Base-by-base conservation (phyloP, 2,113 vertebrate species). In the Poeciliopsis occidentalis region DNA sequence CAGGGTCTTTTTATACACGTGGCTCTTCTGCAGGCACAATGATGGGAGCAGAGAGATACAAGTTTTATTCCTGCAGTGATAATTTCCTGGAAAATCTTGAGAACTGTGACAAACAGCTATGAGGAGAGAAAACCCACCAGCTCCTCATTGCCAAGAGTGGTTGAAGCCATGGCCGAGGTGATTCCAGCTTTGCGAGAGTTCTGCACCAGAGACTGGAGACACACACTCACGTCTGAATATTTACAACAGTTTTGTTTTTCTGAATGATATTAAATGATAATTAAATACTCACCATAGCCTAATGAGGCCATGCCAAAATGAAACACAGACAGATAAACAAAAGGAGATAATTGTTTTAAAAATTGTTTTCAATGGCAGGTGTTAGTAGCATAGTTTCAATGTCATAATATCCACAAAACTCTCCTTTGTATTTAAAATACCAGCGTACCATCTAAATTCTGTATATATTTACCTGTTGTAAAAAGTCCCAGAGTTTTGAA, bases 1-100 rank as follows among this genome's bases (percentile, higher is more conserved):
- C 86, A 99, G 94, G 79, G 97, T 99, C 95, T 99, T 99, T 93
- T 99, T 98, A 94, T 99, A 99, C 93, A 99, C 98, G 81, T 99
- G 98, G 82, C 96, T 97, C 94, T 99, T 99, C 98, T 99, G 88
- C 61, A 90, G 85, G 30, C 65, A 24, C 60, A 68, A 69, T 0
- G 0, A 64, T 78, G 26, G 51, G 13, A 64, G 76, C 4, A 13
- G 22, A 34, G 11, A 10, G 26, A 19, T 30, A 67, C n/a, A 22
- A 27, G 65, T 73, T 71, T 68, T 22, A 75, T n/a, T 37, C 4
- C 1, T 60, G 19, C 4, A 15, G 6, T 12, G 39, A 71, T 61
- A 27, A n/a, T n/a, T 67, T 22, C 12, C 2, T 15, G 13, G 12
- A 76, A 68, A 47, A 75, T 8, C 5, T 34, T 76, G 67, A 60